phyloP scores from a whole-genome alignment of 2,113 vertebrate species.

The Tetrax tetrax region DNA sequence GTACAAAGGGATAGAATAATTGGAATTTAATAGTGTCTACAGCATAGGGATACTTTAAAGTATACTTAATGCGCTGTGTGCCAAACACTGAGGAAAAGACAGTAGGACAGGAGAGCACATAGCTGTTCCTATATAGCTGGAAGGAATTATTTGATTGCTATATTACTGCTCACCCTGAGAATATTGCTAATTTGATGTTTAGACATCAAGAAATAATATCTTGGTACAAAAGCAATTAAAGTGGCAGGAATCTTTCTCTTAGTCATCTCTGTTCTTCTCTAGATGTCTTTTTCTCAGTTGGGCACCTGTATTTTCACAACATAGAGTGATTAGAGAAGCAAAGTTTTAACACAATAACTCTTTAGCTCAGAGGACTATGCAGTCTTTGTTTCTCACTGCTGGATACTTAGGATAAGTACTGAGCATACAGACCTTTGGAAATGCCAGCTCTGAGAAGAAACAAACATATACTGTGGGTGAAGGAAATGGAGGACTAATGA shows the following conservation, averaged over 20 bases:
- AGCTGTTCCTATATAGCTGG: background rate
- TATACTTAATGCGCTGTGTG: background rate
- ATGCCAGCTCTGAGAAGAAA: background rate
- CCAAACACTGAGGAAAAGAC: background rate
- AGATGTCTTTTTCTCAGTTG: background rate
- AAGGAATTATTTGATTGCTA: background rate
- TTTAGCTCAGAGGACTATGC: background rate
- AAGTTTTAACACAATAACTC: background rate
- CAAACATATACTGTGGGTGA: background rate
- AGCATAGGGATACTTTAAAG: background rate
- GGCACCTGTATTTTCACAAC: background rate
- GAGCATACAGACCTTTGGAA: background rate
- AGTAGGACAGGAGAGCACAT: background rate
- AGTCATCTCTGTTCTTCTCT: background rate
- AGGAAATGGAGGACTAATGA: slow-evolving; percentile 8
- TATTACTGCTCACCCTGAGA: background rate
- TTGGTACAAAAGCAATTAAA: slow-evolving; percentile 5
- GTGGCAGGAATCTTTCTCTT: background rate
- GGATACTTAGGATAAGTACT: background rate
- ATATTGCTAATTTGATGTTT: slow-evolving; percentile 41
- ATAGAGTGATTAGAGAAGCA: background rate
- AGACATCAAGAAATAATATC: background rate
- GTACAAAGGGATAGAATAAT: background rate
- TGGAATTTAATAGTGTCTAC: background rate
- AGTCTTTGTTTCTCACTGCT: background rate